Evolutionary conservation across 2,888 invertebrate species (phyloP), one percentile per base, ranked within the genome.

Genomic region (Dynastes tityus): DNA sequence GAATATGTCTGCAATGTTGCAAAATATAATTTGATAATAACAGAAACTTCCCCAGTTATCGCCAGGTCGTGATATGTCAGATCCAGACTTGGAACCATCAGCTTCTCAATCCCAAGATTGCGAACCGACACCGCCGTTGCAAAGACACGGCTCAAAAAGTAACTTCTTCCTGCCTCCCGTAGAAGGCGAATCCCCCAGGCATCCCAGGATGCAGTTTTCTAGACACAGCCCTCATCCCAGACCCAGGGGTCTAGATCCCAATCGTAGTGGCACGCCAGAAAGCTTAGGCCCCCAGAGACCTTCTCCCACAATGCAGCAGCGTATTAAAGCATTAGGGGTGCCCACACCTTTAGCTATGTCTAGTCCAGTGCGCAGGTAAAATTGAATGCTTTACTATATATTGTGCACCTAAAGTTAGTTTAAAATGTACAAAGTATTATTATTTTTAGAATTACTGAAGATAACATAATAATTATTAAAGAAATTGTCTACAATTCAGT

Each of bases 91-190:
- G 92, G 96, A 96, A 82, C 95, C 96, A n/a, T 95, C 94, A 45
- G 96, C 96, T 70, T 96, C 96, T 71, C 97, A 97, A 90, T 96
- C 96, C 74, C 95, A 96, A 84, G 97, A 97, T 91, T 97, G 97
- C 89, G 97, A 97, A 89, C 96, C 97, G 8, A 97, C 97, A 83
- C 97, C 97, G 68, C 93, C 94, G 11, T 80, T 95, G 82, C 96
- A 96, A 89, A 92, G 97, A 84, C 94, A 95, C 86, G 96, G 96
- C 85, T 96, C 96, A 79, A 95, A 94, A 85, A 95, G 93, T 84
- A 97, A 96, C 89, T 94, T 97, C 90, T 97, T 96, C 91, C 92
- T 95, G 88, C 95, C 95, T 80, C 93, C 94, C 79, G 90, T 91
- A 84, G 91, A 90, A 85, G 90, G 90, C 63, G 91, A 91, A 81